Percentiles rank a stretch among this genome's conserved stretches.
Evolutionary conservation across 2,888 invertebrate species (phyloP).

Genomic region (Ophioninae sp.): DNA sequence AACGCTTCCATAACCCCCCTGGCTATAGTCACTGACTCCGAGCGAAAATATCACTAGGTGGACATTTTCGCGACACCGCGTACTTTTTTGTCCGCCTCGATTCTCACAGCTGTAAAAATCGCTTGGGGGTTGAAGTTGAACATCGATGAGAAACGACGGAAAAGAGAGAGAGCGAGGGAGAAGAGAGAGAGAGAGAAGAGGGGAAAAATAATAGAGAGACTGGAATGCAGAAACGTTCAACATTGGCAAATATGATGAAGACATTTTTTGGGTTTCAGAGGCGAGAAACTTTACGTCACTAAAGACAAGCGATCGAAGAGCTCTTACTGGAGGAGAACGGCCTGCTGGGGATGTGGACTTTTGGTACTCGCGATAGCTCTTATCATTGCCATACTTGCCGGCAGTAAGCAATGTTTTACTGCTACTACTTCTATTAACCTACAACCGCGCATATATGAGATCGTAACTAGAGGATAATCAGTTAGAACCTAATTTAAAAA

Average conservation of each 20-base stretch:
- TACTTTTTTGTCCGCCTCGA: constrained; percentile 32
- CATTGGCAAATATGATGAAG: neutral
- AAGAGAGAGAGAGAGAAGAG: neutral
- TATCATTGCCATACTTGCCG: constrained; percentile 88
- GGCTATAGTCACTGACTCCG: constrained; percentile 49
- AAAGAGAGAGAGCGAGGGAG: no score
- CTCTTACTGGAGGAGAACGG: constrained; percentile 84
- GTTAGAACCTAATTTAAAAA: no score
- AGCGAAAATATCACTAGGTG: constrained; percentile 16
- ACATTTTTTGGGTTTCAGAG: constrained; percentile 83
- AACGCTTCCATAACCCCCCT: constrained; percentile 64
- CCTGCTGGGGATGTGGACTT: constrained; percentile 87
- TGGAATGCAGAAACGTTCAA: neutral
- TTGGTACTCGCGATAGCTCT: constrained; percentile 86
- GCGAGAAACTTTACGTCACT: constrained; percentile 91
- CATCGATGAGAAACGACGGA: neutral
- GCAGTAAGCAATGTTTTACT: constrained; percentile 83
- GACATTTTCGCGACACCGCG: constrained; percentile 3
- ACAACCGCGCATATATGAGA: no score
- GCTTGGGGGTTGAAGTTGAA: constrained; percentile 61
- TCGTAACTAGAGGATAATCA: no score
- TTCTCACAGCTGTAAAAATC: constrained; percentile 64
- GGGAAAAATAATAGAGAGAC: neutral
- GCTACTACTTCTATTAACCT: constrained; percentile 61
- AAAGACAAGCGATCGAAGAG: constrained; percentile 89